These are phyloP conservation scores for Monodelphis domestica DNA, from an alignment of 2,797 vertebrate genomes.

Conservation along the genomic window DNA sequence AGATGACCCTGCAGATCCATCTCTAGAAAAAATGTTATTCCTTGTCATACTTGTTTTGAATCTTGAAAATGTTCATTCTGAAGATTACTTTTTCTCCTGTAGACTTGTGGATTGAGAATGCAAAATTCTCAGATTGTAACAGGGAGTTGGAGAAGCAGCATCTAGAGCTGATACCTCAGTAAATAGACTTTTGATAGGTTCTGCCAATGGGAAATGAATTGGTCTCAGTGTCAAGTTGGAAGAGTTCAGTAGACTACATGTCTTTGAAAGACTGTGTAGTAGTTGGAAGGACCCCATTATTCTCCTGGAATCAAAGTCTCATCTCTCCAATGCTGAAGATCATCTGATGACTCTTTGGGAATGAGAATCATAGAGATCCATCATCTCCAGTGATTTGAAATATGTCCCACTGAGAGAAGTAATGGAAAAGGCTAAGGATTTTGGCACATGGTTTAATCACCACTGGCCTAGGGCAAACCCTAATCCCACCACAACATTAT, in stretches of 20 bases:
- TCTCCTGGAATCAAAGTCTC: background rate
- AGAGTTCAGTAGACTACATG: background rate
- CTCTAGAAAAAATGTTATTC: background rate
- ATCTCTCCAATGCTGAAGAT: too few species aligned
- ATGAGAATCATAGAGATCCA: background rate
- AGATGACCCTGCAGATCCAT: background rate
- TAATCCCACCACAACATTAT: background rate
- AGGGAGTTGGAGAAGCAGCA: background rate
- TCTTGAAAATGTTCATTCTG: background rate
- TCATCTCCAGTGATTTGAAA: background rate
- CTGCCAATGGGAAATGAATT: background rate
- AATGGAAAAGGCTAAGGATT: background rate
- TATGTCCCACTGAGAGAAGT: background rate
- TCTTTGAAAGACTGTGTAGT: background rate
- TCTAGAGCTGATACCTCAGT: background rate
- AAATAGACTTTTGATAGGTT: background rate
- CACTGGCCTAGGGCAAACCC: background rate
- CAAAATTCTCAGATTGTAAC: background rate
- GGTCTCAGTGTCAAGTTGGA: background rate
- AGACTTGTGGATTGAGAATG: background rate
- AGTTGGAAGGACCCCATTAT: background rate
- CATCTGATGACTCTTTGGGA: too few species aligned
- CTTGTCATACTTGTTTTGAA: background rate
- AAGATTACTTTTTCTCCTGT: background rate
- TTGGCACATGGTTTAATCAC: background rate